Evolutionary conservation across 1,140 invertebrate species (phyloP), one percentile per base, ranked within the genome.

Genomic region (Chironomus tepperi): DNA sequence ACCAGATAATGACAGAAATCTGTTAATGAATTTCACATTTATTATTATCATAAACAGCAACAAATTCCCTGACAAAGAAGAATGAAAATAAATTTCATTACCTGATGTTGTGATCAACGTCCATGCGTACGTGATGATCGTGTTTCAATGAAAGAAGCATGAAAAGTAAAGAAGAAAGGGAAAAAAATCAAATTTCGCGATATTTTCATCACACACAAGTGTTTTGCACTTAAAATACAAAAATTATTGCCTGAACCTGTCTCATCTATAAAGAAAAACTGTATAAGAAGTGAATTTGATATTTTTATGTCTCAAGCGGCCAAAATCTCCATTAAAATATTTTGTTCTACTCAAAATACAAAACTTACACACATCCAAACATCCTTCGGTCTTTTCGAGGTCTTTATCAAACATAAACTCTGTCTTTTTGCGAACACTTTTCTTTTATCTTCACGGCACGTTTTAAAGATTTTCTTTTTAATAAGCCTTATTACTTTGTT

Each of bases 291-390:
- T 12, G 12, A n/a, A n/a, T 57, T 15, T 57, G 3, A n/a, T 15
- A 12, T 57, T 57, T 15, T 57, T 57, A 12, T 57, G 12, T 57
- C 47, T n/a, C 47, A 57, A 15, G 8, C 12, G 47, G n/a, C n/a
- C n/a, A n/a, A 57, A 57, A 57, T 57, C 47, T 57, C 47, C 47
- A 57, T 57, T 57, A 57, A 57, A 57, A 57, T 57, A 57, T 57
- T 57, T 57, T 57, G n/a, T 57, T 57, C 12, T 15, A n/a, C 47
- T 15, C 47, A 15, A 34, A 34, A 2, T 2, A 2, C 1, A 1
- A 34, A 34, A 34, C 24, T 2, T 34, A 34, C 5, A 34, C 24
- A 34, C 24, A 34, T 34, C 24, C 24, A 34, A 34, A 34, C 24
- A 34, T 5, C 24, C 24, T 34, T 5, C 2, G 5, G 24, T 34